These are phyloP conservation scores for Onychostruthus taczanowskii DNA, from an alignment of 2,113 vertebrate species.

Conservation along the genomic window DNA sequence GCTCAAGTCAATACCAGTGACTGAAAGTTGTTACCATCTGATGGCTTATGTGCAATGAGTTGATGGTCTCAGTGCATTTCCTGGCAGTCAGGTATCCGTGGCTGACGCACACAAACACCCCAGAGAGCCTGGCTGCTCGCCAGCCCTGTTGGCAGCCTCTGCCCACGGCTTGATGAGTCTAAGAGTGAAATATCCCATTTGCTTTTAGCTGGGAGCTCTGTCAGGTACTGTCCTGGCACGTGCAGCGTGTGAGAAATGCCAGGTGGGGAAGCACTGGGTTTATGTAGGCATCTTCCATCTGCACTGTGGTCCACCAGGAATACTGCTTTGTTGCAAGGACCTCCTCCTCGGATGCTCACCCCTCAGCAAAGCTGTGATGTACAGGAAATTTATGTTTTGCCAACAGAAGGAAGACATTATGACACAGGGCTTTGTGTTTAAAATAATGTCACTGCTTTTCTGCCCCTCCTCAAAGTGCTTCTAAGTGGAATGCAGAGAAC, in stretches of 20 bases:
- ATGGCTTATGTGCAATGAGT: slow-evolving; percentile 53
- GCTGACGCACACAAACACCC: slow-evolving; percentile 42
- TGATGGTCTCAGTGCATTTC: slow-evolving; percentile 55
- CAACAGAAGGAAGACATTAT: background rate
- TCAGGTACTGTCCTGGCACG: background rate
- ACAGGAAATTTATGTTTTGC: background rate
- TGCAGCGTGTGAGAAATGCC: background rate
- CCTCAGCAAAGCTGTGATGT: background rate
- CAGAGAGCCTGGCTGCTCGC: background rate
- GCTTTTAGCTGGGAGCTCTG: background rate
- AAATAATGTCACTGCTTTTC: background rate
- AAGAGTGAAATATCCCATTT: background rate
- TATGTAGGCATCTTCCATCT: background rate
- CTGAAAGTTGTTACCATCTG: slow-evolving; percentile 66
- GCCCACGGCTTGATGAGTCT: background rate
- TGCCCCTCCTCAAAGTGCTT: background rate
- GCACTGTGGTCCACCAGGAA: background rate
- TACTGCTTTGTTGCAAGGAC: background rate
- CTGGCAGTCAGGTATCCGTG: slow-evolving; percentile 55
- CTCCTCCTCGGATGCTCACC: background rate
- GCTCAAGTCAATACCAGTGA: slow-evolving; percentile 48
- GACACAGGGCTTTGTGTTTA: background rate
- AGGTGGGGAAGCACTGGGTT: background rate
- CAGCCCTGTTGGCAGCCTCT: slow-evolving; percentile 7
- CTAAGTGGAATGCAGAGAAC: background rate